Conservation (phyloP, 2,113 vertebrate species). For the Hydrolagus affinis region DNA sequence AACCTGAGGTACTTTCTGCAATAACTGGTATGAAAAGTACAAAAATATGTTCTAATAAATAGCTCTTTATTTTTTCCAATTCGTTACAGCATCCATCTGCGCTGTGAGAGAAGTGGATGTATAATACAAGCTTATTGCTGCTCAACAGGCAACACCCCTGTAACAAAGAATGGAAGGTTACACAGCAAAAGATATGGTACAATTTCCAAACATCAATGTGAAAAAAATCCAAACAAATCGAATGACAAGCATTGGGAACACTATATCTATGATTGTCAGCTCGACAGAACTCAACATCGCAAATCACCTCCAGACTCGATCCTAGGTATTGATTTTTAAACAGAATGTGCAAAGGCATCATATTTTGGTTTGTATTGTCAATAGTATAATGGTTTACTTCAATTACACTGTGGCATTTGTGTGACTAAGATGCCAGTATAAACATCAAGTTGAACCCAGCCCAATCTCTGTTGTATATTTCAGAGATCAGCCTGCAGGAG, state of each 20-base stretch:
- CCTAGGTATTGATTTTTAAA: too few relatives aligned
- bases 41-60: constrained; percentile 85
- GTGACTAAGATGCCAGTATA: too few relatives aligned
- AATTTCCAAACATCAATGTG: background rate
- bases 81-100: constrained; percentile 65
- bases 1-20: constrained; percentile 55
- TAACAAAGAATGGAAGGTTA: background rate
- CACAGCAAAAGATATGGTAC: background rate
- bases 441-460: too few relatives aligned
- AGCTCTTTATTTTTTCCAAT: constrained; percentile 82
- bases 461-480: too few relatives aligned
- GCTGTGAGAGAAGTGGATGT: constrained; percentile 77
- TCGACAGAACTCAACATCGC: background rate
- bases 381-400: too few relatives aligned
- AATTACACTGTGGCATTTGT: too few relatives aligned
- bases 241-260: background rate
- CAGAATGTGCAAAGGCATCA: too few relatives aligned
- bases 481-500: too few relatives aligned
- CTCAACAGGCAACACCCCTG: constrained; percentile 74
- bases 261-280: background rate
- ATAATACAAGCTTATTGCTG: constrained; percentile 64
- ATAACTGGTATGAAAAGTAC: constrained; percentile 71
- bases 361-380: too few relatives aligned
- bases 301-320: too few relatives aligned
- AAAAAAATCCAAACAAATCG: background rate